Conservation (phyloP, 2,113 vertebrate genomes). For the Otis tarda region DNA sequence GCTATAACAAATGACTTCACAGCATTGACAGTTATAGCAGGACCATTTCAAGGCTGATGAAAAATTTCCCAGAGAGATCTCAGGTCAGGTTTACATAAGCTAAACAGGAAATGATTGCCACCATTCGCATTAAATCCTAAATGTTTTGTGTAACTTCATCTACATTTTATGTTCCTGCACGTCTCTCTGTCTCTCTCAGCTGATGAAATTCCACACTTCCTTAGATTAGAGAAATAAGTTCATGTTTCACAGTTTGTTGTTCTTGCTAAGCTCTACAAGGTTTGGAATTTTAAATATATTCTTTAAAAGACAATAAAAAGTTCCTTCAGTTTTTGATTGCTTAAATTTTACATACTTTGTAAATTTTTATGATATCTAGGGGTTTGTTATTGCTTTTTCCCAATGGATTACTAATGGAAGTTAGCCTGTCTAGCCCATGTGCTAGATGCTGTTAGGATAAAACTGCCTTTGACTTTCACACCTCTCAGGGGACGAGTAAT, state of each 20-base stretch:
- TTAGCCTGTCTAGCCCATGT: constrained; percentile 84
- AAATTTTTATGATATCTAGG: constrained; percentile 76
- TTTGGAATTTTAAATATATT: constrained; percentile 24
- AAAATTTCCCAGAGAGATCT: constrained; percentile 75
- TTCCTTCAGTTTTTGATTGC: constrained; percentile 69
- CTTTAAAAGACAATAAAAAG: constrained; percentile 57
- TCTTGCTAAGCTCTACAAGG: constrained; percentile 39
- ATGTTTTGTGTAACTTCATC: constrained; percentile 76
- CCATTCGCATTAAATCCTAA: constrained; percentile 76
- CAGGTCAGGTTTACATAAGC: constrained; percentile 77
- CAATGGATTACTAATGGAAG: constrained; percentile 81
- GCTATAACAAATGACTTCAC: constrained; percentile 77
- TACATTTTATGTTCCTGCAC: constrained; percentile 74
- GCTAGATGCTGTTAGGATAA: constrained; percentile 85
- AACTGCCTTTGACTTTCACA: constrained; percentile 88
- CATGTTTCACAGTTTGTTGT: constrained; percentile 53
- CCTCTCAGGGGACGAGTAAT: constrained; percentile 81
- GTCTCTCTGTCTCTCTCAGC: constrained; percentile 58
- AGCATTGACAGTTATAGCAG: constrained; percentile 79
- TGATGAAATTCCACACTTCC: constrained; percentile 72
- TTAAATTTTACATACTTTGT: constrained; percentile 79
- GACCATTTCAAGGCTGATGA: constrained; percentile 75
- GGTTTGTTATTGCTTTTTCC: constrained; percentile 76
- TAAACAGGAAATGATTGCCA: constrained; percentile 77
- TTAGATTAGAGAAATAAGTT: constrained; percentile 57